Conservation (phyloP, 2,797 vertebrate species). For the Pteropus rufus region DNA sequence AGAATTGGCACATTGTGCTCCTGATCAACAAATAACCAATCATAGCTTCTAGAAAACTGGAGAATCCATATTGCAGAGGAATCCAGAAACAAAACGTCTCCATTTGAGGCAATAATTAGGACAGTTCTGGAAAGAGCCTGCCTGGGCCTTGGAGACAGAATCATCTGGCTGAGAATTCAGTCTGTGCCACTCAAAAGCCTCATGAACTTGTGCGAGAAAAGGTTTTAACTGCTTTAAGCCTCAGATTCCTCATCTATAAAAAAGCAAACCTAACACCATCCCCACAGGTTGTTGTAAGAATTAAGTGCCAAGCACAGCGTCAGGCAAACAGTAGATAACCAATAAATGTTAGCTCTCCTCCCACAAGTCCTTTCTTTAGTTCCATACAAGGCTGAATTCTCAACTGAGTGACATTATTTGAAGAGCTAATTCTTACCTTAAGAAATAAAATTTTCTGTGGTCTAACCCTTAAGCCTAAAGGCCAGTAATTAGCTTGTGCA, state of each 20-base stretch:
- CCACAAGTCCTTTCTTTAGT: background rate
- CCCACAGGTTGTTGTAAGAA: background rate
- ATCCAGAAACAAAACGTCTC: background rate
- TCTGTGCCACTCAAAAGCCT: background rate
- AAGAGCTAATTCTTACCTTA: background rate
- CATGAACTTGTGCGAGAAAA: background rate
- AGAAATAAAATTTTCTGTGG: background rate
- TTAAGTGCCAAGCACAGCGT: background rate
- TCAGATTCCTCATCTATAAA: background rate
- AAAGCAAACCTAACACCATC: background rate
- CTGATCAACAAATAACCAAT: background rate
- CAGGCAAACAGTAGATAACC: background rate
- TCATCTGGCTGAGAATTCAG: background rate
- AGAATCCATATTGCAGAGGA: background rate
- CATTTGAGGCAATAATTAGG: background rate
- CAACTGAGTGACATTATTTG: background rate
- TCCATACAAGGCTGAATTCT: background rate
- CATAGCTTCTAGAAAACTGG: background rate
- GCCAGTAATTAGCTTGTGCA: background rate
- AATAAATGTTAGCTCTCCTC: background rate
- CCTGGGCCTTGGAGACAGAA: background rate
- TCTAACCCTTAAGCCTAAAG: background rate
- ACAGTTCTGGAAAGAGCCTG: background rate
- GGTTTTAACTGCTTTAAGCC: background rate
- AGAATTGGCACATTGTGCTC: background rate